Conservation (phyloP, 2,113 vertebrate species). For the Oncorhynchus gorbuscha region DNA sequence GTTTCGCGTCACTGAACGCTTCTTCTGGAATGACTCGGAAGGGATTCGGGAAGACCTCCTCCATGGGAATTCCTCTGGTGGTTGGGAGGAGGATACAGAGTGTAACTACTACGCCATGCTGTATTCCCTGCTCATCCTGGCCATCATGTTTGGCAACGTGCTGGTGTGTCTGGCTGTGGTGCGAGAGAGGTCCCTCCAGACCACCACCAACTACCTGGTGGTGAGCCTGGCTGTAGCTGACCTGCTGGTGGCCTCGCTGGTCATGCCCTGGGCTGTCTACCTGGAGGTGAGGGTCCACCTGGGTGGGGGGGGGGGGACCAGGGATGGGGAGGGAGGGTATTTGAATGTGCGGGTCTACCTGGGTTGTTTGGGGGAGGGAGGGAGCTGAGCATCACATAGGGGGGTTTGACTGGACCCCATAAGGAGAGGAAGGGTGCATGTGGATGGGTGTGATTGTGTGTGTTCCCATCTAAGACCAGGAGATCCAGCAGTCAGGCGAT, state of each 20-base stretch:
- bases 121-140: conserved; percentile 86
- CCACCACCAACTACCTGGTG: conserved; percentile 93
- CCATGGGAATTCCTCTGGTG: conserved; percentile 70
- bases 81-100: conserved; percentile 39
- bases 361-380: not conserved
- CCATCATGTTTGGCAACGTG: conserved; percentile 88
- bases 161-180: conserved; percentile 90
- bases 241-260: conserved; percentile 88
- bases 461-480: conserved; percentile 22
- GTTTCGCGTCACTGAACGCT: conserved; percentile 70
- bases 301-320: too few relatives aligned
- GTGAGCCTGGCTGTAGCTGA: conserved; percentile 92
- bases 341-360: conserved; percentile 76
- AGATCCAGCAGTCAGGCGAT: conserved; percentile 27
- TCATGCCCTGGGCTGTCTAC: conserved; percentile 96
- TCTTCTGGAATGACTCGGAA: conserved; percentile 75
- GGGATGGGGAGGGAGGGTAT: too few relatives aligned
- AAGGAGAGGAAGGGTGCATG: too few relatives aligned
- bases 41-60: conserved; percentile 38
- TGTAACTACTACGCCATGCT: conserved; percentile 85
- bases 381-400: too few relatives aligned
- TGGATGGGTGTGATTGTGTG: not conserved
- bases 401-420: too few relatives aligned
- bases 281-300: conserved; percentile 77
- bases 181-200: conserved; percentile 84